phyloP scores from a whole-genome alignment of 2,888 invertebrate species.

The Erebia palarica region DNA sequence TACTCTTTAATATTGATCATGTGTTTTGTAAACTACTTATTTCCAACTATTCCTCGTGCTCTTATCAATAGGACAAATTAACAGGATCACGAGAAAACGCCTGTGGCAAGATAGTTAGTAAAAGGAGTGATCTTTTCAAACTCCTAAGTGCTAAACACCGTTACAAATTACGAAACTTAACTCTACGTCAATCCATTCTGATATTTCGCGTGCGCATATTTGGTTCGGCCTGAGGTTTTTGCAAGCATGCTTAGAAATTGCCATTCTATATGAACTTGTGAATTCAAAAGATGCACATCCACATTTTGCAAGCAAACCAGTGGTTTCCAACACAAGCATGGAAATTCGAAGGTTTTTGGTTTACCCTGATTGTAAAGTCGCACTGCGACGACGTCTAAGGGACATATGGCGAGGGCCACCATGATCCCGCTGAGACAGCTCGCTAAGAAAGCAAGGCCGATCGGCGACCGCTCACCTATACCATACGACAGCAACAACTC shows the following conservation, averaged over 20 bases:
- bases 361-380: slow-evolving; percentile 94
- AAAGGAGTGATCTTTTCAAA: too few relatives aligned
- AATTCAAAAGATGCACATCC: slow-evolving; percentile 9
- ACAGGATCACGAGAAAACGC: too few relatives aligned
- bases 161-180: too few relatives aligned
- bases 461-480: slow-evolving; percentile 57
- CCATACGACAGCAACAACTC: slow-evolving; percentile 60
- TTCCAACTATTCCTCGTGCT: too few relatives aligned
- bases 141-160: too few relatives aligned
- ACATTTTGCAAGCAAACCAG: slow-evolving; percentile 16
- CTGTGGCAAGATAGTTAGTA: too few relatives aligned
- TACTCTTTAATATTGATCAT: too few relatives aligned
- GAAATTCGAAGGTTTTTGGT: slow-evolving; percentile 37
- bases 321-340: not conserved
- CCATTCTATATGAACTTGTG: not conserved
- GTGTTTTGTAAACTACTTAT: too few relatives aligned
- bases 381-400: slow-evolving; percentile 93
- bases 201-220: not conserved
- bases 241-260: not conserved
- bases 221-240: not conserved
- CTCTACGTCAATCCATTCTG: not conserved
- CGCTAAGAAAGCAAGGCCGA: slow-evolving; percentile 77
- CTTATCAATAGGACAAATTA: too few relatives aligned
- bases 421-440: slow-evolving; percentile 90
- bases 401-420: slow-evolving; percentile 90